A percentile compares a stretch with the other conserved stretches of the same genome.
phyloP scores from a whole-genome alignment of 1,140 invertebrate genomes.

The Drosophila tsacasi region DNA sequence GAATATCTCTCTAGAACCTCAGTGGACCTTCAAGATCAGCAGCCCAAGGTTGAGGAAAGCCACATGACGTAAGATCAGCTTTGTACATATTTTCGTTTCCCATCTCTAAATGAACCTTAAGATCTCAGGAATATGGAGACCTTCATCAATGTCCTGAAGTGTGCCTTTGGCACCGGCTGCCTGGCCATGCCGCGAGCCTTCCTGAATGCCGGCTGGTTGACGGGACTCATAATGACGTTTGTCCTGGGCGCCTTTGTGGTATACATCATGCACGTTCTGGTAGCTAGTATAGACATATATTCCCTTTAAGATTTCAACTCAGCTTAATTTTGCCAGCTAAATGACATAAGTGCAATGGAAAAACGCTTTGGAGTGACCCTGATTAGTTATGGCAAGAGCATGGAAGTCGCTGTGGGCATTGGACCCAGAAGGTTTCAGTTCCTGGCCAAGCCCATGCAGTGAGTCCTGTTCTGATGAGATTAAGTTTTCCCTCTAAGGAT shows the following conservation, averaged over 20 bases:
- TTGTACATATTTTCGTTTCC: neutral
- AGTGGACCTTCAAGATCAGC: slow-evolving; percentile 10
- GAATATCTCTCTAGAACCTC: slow-evolving; percentile 7
- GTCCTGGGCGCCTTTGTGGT: slow-evolving; percentile 32
- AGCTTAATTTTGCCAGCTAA: slow-evolving; percentile 12
- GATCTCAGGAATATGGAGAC: slow-evolving; percentile 47
- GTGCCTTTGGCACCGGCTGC: slow-evolving; percentile 61
- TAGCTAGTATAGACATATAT: neutral
- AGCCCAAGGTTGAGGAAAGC: neutral
- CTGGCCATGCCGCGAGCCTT: slow-evolving; percentile 62
- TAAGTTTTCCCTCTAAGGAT: fast-evolving
- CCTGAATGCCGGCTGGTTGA: slow-evolving; percentile 48
- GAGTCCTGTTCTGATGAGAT: neutral
- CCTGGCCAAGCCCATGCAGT: slow-evolving; percentile 41
- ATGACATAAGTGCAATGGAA: slow-evolving; percentile 19
- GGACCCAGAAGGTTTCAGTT: slow-evolving; percentile 41
- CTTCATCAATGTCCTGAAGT: slow-evolving; percentile 59
- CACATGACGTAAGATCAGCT: slow-evolving; percentile 43
- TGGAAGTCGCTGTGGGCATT: slow-evolving; percentile 43
- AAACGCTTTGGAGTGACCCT: slow-evolving; percentile 7
- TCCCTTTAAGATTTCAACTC: neutral
- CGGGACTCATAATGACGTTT: slow-evolving; percentile 48
- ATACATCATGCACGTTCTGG: slow-evolving; percentile 63
- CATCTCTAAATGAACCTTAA: neutral
- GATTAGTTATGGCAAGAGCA: slow-evolving; percentile 51